Evolutionary conservation across 2,888 invertebrate genomes (phyloP).

Genomic region (Hypolimnas misippus): DNA sequence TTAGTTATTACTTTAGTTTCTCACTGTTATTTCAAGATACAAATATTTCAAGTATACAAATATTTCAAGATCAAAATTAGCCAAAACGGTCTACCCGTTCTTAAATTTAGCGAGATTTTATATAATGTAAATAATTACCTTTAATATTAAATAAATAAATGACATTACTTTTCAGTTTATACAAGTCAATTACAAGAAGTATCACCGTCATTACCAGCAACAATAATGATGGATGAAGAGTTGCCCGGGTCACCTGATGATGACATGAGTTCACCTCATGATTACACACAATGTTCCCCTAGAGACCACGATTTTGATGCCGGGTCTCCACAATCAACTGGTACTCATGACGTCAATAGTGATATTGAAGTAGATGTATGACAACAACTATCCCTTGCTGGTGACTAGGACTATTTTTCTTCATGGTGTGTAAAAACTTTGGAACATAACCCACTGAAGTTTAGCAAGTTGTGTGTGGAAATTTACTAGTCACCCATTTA

Average conservation of each 20-base stretch:
- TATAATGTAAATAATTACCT: too few relatives aligned
- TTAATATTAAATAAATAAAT: slow-evolving; percentile 5
- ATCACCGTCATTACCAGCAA: slow-evolving; percentile 77
- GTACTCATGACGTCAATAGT: slow-evolving; percentile 63
- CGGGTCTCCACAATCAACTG: slow-evolving; percentile 61
- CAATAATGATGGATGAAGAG: slow-evolving; percentile 82
- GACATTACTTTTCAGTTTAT: slow-evolving; percentile 65
- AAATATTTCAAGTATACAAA: too few relatives aligned
- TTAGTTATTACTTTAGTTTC: too few relatives aligned
- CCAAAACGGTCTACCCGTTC: too few relatives aligned
- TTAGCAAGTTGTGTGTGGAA: slow-evolving; percentile 6
- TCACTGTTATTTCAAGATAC: too few relatives aligned
- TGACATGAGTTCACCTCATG: slow-evolving; percentile 69
- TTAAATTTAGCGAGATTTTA: too few relatives aligned
- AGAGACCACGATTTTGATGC: slow-evolving; percentile 50
- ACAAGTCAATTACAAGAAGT: slow-evolving; percentile 77
- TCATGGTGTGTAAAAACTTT: slow-evolving; percentile 20
- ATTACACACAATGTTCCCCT: slow-evolving; percentile 58
- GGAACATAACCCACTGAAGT: not conserved
- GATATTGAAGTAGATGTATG: slow-evolving; percentile 79
- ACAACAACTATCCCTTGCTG: slow-evolving; percentile 62
- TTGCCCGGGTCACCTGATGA: slow-evolving; percentile 64
- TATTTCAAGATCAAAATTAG: too few relatives aligned
- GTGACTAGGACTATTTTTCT: slow-evolving; percentile 55
- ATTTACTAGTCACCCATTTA: slow-evolving; percentile 20